Conservation (phyloP, 2,888 invertebrate species). For the Calameuta filiformis region DNA sequence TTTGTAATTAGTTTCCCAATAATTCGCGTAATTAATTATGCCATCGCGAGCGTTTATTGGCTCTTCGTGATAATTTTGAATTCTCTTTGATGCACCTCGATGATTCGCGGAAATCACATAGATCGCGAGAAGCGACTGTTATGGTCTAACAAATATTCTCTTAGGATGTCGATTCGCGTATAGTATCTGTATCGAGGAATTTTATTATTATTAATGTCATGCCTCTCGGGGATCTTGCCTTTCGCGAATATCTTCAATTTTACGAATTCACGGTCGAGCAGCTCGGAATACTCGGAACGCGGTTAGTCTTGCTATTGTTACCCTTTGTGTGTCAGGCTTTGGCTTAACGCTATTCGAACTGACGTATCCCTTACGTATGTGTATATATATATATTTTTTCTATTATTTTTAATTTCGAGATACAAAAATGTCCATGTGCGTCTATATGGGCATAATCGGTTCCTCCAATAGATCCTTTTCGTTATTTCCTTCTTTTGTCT, state of each 20-base stretch:
- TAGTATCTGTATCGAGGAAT: too few relatives aligned
- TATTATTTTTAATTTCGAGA: neutral
- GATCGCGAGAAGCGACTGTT: neutral
- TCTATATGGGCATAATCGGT: conserved; percentile 8
- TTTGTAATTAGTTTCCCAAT: neutral
- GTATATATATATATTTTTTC: neutral
- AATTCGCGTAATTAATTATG: neutral
- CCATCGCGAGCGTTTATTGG: neutral
- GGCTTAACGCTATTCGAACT: neutral
- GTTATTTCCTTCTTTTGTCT: conserved; percentile 7
- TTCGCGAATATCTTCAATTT: neutral
- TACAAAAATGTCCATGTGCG: neutral
- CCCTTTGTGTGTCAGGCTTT: neutral
- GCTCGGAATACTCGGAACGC: too few relatives aligned
- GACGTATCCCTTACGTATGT: neutral
- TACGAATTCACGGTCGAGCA: too few relatives aligned
- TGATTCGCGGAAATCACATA: neutral
- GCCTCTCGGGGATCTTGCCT: neutral
- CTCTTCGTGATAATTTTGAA: neutral
- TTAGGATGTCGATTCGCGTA: neutral
- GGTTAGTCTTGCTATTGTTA: neutral
- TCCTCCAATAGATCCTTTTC: conserved; percentile 18
- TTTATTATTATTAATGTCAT: too few relatives aligned
- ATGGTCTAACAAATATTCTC: neutral
- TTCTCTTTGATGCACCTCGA: neutral